Evolutionary conservation across 2,797 vertebrate genomes (phyloP).

Genomic region (Amblyraja radiata): DNA sequence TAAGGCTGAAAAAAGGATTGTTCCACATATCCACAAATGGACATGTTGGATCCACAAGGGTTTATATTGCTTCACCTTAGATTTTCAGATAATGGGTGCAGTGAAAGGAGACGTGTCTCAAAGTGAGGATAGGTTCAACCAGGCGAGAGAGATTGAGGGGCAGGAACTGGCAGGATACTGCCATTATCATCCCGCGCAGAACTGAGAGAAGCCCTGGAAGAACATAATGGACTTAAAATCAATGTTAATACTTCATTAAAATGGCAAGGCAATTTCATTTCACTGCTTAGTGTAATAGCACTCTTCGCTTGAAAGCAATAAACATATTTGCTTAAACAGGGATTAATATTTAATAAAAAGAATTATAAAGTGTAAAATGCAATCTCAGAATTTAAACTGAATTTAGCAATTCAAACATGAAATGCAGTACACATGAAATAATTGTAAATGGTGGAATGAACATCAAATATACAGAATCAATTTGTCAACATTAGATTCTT

Average conservation of each 20-base stretch:
- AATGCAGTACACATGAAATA: background rate
- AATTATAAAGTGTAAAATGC: slow-evolving; percentile 1
- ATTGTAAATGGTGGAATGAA: background rate
- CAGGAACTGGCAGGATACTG: too few relatives aligned
- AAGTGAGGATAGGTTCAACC: too few relatives aligned
- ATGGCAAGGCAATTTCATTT: background rate
- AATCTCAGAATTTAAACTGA: background rate
- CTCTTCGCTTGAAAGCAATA: background rate
- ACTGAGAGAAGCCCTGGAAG: background rate
- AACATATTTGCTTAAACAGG: background rate
- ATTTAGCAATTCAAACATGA: background rate
- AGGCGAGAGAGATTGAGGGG: too few relatives aligned
- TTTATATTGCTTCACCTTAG: too few relatives aligned
- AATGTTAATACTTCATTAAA: background rate
- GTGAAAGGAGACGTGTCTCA: too few relatives aligned
- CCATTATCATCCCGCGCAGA: background rate
- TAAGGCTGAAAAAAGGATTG: too few relatives aligned
- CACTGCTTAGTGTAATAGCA: background rate
- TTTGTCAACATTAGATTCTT: background rate
- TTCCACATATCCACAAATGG: too few relatives aligned
- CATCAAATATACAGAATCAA: background rate
- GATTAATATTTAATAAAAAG: background rate
- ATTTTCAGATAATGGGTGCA: too few relatives aligned
- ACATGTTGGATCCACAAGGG: too few relatives aligned
- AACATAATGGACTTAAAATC: background rate